Percentiles rank a stretch among this genome's conserved stretches.
Conservation (phyloP, 2,888 invertebrate genomes). For the Lepidocyrtinus sp. region DNA sequence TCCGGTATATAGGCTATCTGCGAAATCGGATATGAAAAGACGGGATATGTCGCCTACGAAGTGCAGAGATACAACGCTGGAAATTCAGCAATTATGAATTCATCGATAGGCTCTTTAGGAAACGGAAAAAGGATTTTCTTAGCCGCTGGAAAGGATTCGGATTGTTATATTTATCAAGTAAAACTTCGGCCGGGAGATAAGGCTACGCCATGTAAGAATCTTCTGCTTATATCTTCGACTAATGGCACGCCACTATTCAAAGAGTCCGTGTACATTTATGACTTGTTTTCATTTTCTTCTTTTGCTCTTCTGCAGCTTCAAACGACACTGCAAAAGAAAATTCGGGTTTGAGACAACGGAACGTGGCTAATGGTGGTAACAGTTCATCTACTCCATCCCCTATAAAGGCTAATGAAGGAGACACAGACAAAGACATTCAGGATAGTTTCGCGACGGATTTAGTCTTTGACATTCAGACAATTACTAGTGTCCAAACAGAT, state of each 20-base stretch:
- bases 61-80: slow-evolving; percentile 92
- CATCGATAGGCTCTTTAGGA: slow-evolving; percentile 78
- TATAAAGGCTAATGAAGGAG: not conserved
- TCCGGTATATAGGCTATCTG: slow-evolving; percentile 93
- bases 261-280: not conserved
- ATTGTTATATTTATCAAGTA: slow-evolving; percentile 84
- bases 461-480: slow-evolving; percentile 77
- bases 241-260: not conserved
- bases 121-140: slow-evolving; percentile 83
- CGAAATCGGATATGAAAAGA: slow-evolving; percentile 89
- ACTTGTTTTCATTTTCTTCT: too few species aligned
- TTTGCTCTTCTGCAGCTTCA: not conserved
- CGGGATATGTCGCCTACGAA: slow-evolving; percentile 87
- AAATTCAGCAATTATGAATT: slow-evolving; percentile 92
- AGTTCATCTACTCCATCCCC: not conserved
- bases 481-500: slow-evolving; percentile 89
- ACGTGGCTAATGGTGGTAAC: slow-evolving; percentile 55
- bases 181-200: slow-evolving; percentile 63
- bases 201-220: too few species aligned
- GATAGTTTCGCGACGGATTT: slow-evolving; percentile 59
- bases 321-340: slow-evolving; percentile 14
- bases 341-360: slow-evolving; percentile 43
- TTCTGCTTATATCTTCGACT: too few species aligned
- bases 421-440: not conserved
- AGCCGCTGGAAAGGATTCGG: slow-evolving; percentile 92